Evolutionary conservation across 2,113 vertebrate genomes (phyloP).

Genomic region (Globicephala melas): DNA sequence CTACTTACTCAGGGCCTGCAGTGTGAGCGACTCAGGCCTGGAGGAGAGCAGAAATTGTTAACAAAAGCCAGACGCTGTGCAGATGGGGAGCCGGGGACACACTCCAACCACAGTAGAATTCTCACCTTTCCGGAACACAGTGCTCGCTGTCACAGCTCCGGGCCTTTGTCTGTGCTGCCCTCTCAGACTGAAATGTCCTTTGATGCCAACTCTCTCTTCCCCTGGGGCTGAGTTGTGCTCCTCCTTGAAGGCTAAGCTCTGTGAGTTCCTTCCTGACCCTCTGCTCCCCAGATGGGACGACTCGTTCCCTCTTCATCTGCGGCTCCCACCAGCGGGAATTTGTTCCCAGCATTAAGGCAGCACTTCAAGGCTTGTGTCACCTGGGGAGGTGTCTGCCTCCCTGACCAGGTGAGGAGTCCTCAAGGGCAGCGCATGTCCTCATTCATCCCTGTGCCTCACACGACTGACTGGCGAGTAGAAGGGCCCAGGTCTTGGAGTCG

Average conservation of each 20-base stretch:
- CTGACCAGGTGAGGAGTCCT: neutral
- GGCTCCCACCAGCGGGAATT: neutral
- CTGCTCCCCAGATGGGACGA: neutral
- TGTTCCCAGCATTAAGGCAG: neutral
- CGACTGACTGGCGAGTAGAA: neutral
- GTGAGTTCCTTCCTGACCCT: neutral
- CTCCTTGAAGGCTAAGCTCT: neutral
- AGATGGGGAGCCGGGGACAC: neutral
- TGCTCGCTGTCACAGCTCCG: neutral
- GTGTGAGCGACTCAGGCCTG: neutral
- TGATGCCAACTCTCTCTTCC: neutral
- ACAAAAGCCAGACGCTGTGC: neutral
- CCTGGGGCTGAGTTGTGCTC: neutral
- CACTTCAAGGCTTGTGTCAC: neutral
- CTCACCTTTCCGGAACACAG: neutral
- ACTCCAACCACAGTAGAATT: neutral
- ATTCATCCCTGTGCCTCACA: neutral
- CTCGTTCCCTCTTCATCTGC: neutral
- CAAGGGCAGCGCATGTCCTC: neutral
- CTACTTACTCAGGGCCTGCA: slow-evolving; percentile 20
- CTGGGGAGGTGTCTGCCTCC: neutral
- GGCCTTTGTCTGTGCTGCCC: neutral
- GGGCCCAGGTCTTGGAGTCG: neutral
- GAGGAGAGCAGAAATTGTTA: neutral
- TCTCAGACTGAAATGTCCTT: neutral